These are phyloP conservation scores for Mirounga angustirostris DNA, from an alignment of 2,113 vertebrate species.

Conservation along the genomic window DNA sequence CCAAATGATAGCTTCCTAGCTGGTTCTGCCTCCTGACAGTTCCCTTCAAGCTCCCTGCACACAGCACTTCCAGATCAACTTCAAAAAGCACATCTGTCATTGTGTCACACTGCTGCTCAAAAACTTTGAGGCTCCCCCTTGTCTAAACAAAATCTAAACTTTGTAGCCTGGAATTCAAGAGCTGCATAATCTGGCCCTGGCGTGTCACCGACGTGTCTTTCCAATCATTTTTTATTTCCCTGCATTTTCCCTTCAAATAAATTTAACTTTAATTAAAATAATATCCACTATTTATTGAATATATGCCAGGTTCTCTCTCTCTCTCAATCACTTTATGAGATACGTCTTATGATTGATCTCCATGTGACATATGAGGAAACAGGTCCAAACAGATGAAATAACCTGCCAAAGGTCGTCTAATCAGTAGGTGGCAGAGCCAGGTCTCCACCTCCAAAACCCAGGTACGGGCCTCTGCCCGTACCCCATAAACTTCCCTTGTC, in stretches of 20 bases:
- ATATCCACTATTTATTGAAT: neutral
- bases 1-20: neutral
- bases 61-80: neutral
- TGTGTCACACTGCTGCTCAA: neutral
- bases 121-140: neutral
- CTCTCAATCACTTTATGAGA: neutral
- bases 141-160: conserved; percentile 29
- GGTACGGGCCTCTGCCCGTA: neutral
- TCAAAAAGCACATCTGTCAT: neutral
- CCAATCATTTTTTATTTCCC: neutral
- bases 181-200: neutral
- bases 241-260: neutral
- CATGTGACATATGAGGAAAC: neutral
- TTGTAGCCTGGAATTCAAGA: neutral
- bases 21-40: neutral
- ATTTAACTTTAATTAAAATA: conserved; percentile 42
- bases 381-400: neutral
- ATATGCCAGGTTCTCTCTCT: neutral
- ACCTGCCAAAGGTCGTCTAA: neutral
- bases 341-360: neutral
- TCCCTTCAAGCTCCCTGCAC: neutral
- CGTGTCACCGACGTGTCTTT: neutral
- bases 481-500: neutral
- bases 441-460: neutral
- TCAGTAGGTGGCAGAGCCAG: neutral